Evolutionary conservation across 2,113 vertebrate genomes (phyloP).

Genomic region (Nipponia nippon): DNA sequence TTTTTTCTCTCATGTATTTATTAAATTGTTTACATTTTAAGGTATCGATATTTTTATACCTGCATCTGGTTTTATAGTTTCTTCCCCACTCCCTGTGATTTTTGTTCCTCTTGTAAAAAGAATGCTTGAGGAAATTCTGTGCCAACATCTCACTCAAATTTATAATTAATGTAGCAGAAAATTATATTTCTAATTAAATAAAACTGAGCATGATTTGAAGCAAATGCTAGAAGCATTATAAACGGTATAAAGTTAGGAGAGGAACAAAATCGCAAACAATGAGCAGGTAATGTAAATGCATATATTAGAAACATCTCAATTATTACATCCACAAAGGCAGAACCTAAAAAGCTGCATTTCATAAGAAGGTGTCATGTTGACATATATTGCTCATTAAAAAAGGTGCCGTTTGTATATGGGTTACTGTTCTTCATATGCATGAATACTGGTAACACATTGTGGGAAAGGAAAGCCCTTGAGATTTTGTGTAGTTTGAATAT

Average conservation of each 20-base stretch:
- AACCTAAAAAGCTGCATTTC: slow-evolving; percentile 62
- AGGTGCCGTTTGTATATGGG: slow-evolving; percentile 59
- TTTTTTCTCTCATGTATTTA: neutral
- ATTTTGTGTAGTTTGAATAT: slow-evolving; percentile 66
- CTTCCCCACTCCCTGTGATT: neutral
- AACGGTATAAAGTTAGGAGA: slow-evolving; percentile 34
- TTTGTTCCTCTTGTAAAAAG: neutral
- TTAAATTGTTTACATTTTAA: neutral
- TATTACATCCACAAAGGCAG: slow-evolving; percentile 68
- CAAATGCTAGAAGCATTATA: slow-evolving; percentile 35
- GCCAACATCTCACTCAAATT: slow-evolving; percentile 12
- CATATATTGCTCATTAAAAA: slow-evolving; percentile 71
- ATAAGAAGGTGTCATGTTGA: slow-evolving; percentile 69
- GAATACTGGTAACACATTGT: slow-evolving; percentile 57
- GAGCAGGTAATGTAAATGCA: slow-evolving; percentile 55
- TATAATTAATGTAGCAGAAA: slow-evolving; percentile 65
- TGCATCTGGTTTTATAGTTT: neutral
- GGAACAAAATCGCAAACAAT: slow-evolving; percentile 44
- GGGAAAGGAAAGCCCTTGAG: slow-evolving; percentile 63
- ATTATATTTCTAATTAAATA: slow-evolving; percentile 64
- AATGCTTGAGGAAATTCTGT: slow-evolving; percentile 12
- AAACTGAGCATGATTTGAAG: slow-evolving; percentile 37
- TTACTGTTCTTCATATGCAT: slow-evolving; percentile 67
- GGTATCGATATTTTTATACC: neutral
- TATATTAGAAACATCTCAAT: slow-evolving; percentile 72